Percentiles rank a stretch among this genome's conserved stretches.
These are phyloP conservation scores for Lycodopsis pacificus DNA, from an alignment of 2,797 vertebrate genomes.

Conservation along the genomic window DNA sequence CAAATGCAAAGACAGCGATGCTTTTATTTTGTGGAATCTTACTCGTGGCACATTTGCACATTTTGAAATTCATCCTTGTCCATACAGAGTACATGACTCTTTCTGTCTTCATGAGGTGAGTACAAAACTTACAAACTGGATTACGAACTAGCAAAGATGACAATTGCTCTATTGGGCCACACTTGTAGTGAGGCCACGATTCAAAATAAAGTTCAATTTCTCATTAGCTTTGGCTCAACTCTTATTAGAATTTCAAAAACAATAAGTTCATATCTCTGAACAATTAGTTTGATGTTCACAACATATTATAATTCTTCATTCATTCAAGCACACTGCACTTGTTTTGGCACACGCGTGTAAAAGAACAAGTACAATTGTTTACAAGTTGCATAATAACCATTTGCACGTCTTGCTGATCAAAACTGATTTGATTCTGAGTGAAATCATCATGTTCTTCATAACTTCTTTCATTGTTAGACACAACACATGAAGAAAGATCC, in stretches of 20 bases:
- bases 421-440: neutral
- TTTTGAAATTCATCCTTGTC: neutral
- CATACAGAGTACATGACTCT: neutral
- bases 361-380: neutral
- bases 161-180: neutral
- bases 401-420: neutral
- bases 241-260: no score
- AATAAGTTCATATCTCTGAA: no score
- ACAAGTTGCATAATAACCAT: neutral
- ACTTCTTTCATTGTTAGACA: neutral
- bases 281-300: neutral
- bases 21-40: neutral
- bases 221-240: no score
- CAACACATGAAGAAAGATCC: neutral
- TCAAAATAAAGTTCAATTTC: no score
- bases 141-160: neutral
- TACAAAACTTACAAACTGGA: neutral
- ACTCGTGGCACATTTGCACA: neutral
- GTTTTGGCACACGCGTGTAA: neutral
- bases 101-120: neutral
- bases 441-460: neutral
- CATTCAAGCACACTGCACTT: neutral
- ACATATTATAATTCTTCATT: neutral
- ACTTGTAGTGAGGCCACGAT: neutral
- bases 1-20: neutral